Conservation (phyloP, 2,888 invertebrate genomes). For the Rhopalosiphum nymphaeae region DNA sequence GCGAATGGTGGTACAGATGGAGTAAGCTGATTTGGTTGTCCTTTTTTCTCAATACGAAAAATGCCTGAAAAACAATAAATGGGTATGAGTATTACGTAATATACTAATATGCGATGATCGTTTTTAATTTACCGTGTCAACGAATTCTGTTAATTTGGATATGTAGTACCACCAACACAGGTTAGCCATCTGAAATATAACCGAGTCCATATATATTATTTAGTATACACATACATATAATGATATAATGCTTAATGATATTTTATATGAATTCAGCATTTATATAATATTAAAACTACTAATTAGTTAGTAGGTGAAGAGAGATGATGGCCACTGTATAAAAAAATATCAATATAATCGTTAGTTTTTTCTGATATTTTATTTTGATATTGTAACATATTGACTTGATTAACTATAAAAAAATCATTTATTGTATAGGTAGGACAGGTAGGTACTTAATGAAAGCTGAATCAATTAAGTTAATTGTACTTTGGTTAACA, state of each 20-base stretch:
- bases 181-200: constrained; percentile 80
- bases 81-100: background rate
- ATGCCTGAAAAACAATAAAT: constrained; percentile 71
- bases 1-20: constrained; percentile 87
- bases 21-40: constrained; percentile 86
- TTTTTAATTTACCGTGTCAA: constrained; percentile 78
- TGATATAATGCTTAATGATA: background rate
- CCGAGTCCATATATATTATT: background rate
- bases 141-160: constrained; percentile 88
- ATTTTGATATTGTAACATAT: background rate
- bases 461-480: background rate
- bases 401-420: background rate
- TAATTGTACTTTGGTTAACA: background rate
- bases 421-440: background rate
- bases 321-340: background rate
- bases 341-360: background rate
- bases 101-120: background rate
- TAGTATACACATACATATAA: too few species aligned
- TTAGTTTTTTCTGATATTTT: background rate
- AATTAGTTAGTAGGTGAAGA: too few species aligned
- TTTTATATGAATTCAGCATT: background rate
- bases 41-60: constrained; percentile 88
- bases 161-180: constrained; percentile 92
- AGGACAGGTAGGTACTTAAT: background rate
- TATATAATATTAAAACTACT: background rate